Conservation (phyloP, 2,888 invertebrate genomes). For the Harpalus rufipes region DNA sequence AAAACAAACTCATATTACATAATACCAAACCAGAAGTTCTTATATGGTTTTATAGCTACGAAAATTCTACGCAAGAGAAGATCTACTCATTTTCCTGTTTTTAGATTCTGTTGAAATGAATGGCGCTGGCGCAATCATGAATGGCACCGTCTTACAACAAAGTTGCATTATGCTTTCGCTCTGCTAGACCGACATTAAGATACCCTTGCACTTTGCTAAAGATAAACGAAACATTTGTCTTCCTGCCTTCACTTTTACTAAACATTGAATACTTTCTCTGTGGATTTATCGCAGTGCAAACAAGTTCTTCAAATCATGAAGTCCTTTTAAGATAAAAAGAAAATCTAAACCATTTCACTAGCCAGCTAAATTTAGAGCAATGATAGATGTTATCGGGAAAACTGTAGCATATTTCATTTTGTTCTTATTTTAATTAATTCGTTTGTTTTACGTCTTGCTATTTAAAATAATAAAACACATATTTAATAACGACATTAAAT, state of each 20-base stretch:
- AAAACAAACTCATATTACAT: neutral
- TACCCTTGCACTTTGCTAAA: constrained; percentile 34
- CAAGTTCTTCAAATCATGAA: constrained; percentile 29
- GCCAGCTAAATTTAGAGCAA: neutral
- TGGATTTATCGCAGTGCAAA: constrained; percentile 13
- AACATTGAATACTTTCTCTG: constrained; percentile 39
- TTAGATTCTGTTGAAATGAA: neutral
- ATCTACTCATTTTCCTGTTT: too few species aligned
- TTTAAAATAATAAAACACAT: neutral
- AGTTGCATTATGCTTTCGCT: constrained; percentile 33
- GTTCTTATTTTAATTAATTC: neutral
- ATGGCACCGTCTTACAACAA: neutral
- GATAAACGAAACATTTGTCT: constrained; percentile 37
- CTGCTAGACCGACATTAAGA: neutral
- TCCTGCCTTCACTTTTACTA: constrained; percentile 52
- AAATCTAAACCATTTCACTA: constrained; percentile 10
- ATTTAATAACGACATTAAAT: neutral
- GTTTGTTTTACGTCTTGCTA: neutral
- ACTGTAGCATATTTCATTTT: neutral
- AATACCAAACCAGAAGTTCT: too few species aligned
- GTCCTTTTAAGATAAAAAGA: constrained; percentile 28
- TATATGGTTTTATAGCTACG: too few species aligned
- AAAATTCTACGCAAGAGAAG: too few species aligned
- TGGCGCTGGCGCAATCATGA: neutral
- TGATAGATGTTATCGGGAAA: neutral